phyloP scores from a whole-genome alignment of 2,888 invertebrate species.

The Diaphora mendica region DNA sequence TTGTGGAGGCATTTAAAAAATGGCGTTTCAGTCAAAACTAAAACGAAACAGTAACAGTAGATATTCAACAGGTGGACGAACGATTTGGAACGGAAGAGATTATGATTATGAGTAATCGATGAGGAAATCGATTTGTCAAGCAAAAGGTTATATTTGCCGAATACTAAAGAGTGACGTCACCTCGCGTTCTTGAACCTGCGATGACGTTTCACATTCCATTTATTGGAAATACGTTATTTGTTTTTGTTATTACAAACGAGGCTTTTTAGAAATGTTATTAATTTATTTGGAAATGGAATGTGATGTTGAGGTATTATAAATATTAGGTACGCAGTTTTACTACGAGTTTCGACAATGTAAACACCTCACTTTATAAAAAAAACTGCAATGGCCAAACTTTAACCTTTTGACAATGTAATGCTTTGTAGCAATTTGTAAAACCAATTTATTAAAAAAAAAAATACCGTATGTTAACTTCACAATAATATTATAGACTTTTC shows the following conservation, averaged over 20 bases:
- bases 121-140: conserved; percentile 32
- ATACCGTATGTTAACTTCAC: too few species aligned
- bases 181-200: conserved; percentile 1
- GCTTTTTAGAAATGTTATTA: background rate
- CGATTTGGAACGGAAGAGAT: conserved; percentile 7
- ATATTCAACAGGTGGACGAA: background rate
- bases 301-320: background rate
- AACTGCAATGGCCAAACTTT: too few species aligned
- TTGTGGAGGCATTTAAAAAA: background rate
- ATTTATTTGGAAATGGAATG: background rate
- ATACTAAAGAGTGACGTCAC: conserved; percentile 39
- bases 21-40: background rate
- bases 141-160: conserved; percentile 26
- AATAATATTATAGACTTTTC: too few species aligned
- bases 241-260: background rate
- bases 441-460: too few species aligned
- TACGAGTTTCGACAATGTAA: background rate
- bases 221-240: background rate
- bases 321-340: background rate
- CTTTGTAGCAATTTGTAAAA: too few species aligned
- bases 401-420: background rate
- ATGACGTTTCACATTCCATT: background rate
- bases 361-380: background rate
- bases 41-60: background rate
- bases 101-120: conserved; percentile 21